phyloP scores from a whole-genome alignment of 1,140 invertebrate species.

The Euglossa dilemma region DNA sequence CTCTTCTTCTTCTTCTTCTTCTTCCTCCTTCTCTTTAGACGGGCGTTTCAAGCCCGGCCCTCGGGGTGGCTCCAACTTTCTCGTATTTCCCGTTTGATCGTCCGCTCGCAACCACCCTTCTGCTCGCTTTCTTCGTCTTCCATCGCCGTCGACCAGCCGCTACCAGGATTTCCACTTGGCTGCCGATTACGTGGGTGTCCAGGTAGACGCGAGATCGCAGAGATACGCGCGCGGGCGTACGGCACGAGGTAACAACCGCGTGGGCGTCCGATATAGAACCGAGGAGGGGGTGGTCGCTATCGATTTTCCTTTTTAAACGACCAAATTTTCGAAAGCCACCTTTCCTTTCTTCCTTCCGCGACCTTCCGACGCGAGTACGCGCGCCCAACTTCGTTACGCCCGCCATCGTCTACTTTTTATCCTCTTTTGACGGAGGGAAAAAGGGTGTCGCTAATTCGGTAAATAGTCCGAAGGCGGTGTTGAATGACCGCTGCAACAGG shows the following conservation, averaged over 20 bases:
- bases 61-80: background rate
- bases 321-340: slow-evolving; percentile 64
- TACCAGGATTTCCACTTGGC: slow-evolving; percentile 66
- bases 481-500: slow-evolving; percentile 34
- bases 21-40: too few relatives aligned
- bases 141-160: slow-evolving; percentile 18
- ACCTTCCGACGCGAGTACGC: too few relatives aligned
- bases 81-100: background rate
- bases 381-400: too few relatives aligned
- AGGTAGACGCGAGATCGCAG: slow-evolving; percentile 40
- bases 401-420: too few relatives aligned
- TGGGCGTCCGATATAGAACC: slow-evolving; percentile 18
- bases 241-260: slow-evolving; percentile 43
- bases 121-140: background rate
- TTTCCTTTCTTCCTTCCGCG: background rate
- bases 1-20: background rate
- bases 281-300: slow-evolving; percentile 28
- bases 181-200: slow-evolving; percentile 61
- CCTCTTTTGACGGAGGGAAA: too few relatives aligned
- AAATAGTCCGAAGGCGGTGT: background rate
- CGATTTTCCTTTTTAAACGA: slow-evolving; percentile 61
- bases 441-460: background rate
- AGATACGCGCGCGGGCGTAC: slow-evolving; percentile 32
- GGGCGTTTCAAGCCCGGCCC: too few relatives aligned
- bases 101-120: background rate